phyloP scores from a whole-genome alignment of 2,113 vertebrate species.

The Merops nubicus region DNA sequence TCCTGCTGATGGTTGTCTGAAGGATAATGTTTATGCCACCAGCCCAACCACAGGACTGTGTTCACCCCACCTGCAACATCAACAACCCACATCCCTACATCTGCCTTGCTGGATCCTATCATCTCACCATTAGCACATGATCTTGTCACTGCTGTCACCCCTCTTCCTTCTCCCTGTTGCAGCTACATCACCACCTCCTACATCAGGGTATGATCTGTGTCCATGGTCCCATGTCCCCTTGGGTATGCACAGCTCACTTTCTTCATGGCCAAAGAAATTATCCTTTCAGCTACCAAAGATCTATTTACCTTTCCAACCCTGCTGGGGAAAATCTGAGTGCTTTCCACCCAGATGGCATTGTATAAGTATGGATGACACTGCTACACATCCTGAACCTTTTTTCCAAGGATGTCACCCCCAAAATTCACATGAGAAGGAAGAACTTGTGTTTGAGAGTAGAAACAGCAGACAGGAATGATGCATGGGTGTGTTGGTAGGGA shows the following conservation, averaged over 20 bases:
- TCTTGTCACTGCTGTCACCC: not conserved
- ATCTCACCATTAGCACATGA: not conserved
- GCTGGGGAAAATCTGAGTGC: not conserved
- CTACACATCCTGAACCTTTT: not conserved
- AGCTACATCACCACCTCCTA: not conserved
- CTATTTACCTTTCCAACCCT: not conserved
- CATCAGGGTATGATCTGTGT: not conserved
- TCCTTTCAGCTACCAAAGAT: not conserved
- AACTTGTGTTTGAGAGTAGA: not conserved
- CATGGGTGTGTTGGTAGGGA: rapidly evolving
- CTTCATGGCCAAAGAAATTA: not conserved
- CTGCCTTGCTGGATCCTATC: not conserved
- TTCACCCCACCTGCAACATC: not conserved
- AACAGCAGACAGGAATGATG: not conserved
- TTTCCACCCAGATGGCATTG: not conserved
- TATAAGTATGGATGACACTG: rapidly evolving
- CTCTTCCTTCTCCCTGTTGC: not conserved
- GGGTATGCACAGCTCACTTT: not conserved
- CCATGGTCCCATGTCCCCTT: not conserved
- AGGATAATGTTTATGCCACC: not conserved
- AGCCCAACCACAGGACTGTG: not conserved
- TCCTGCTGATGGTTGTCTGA: not conserved
- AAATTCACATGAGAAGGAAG: not conserved
- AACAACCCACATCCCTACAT: not conserved
- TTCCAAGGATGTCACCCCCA: not conserved